A percentile compares a stretch with the other conserved stretches of the same genome.
Evolutionary conservation across 92 coral and sea anemone genomes (phyloP).

Genomic region (Phymanthus crucifer): DNA sequence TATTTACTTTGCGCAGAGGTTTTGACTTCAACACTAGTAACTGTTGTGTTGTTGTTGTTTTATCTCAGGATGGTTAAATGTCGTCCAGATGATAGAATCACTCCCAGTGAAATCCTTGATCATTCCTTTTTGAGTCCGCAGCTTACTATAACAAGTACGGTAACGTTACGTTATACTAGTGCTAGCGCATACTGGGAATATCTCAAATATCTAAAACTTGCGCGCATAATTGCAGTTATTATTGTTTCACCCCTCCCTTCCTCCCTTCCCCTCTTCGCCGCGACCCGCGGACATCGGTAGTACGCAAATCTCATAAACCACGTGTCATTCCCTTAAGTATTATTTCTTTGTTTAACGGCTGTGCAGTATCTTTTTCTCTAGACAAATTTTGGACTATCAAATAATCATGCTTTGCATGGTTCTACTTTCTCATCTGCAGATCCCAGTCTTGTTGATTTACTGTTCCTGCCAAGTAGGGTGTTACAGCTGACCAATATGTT

Average conservation of each 20-base stretch:
- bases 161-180: no score
- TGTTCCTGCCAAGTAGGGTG: constrained; percentile 74
- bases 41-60: neutral
- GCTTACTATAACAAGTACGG: neutral
- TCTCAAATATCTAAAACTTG: neutral
- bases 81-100: constrained; percentile 53
- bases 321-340: no score
- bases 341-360: no score
- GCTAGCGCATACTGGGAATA: no score
- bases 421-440: constrained; percentile 11
- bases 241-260: no score
- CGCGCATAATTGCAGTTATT: no score
- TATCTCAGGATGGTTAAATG: constrained; percentile 63
- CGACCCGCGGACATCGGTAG: no score
- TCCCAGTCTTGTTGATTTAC: constrained; percentile 63
- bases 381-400: no score
- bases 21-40: neutral
- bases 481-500: constrained; percentile 79
- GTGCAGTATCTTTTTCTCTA: no score
- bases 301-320: no score
- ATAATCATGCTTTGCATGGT: neutral
- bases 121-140: constrained; percentile 44
- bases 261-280: no score
- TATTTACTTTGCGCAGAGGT: neutral
- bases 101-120: constrained; percentile 40